phyloP scores from a whole-genome alignment of 2,797 vertebrate genomes.

The Poecilia velifera region DNA sequence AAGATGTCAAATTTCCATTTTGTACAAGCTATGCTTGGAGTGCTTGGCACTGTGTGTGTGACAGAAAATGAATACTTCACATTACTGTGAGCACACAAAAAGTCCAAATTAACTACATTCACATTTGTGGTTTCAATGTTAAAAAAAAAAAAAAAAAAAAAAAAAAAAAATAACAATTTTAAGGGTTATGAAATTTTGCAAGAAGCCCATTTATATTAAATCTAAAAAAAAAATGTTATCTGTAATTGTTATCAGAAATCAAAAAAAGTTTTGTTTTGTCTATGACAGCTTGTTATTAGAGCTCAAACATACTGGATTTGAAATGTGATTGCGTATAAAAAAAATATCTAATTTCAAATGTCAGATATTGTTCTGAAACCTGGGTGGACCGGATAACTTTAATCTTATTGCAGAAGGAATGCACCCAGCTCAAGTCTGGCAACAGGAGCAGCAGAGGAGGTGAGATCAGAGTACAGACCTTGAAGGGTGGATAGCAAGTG shows the following conservation, averaged over 20 bases:
- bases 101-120: not conserved
- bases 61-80: too few species aligned
- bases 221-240: not conserved
- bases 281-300: not conserved
- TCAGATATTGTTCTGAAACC: constrained; percentile 29
- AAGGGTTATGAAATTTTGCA: not conserved
- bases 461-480: constrained; percentile 39
- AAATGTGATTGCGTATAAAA: constrained; percentile 12
- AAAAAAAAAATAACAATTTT: not conserved
- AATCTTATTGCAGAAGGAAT: constrained; percentile 75
- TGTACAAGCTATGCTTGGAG: too few species aligned
- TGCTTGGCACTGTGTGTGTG: too few species aligned
- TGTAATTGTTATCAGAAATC: not conserved
- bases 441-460: constrained; percentile 39
- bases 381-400: constrained; percentile 32
- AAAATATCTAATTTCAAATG: constrained; percentile 30
- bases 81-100: not conserved
- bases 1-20: not conserved
- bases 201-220: not conserved
- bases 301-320: constrained; percentile 5
- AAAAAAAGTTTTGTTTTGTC: not conserved
- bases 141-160: not conserved
- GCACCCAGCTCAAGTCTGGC: constrained; percentile 71
- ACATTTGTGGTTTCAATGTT: not conserved
- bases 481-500: constrained; percentile 50